phyloP scores from a whole-genome alignment of 2,797 vertebrate genomes.

The Eurystomus glaucurus region DNA sequence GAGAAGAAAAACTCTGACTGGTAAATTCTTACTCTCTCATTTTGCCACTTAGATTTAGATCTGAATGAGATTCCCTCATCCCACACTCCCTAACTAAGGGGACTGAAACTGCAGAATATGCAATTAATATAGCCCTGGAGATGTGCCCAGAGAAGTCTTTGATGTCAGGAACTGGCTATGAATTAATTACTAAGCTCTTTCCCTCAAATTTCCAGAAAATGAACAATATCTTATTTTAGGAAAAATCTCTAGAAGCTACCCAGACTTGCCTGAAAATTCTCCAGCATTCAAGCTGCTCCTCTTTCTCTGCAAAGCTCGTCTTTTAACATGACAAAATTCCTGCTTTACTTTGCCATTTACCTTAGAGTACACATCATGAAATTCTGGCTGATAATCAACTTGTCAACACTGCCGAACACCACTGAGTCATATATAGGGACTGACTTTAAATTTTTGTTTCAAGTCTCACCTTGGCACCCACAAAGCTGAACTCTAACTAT shows the following conservation, averaged over 20 bases:
- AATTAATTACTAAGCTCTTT: background rate
- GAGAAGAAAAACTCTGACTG: background rate
- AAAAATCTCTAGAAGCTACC: background rate
- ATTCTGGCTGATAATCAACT: background rate
- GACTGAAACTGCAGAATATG: background rate
- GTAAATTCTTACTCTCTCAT: background rate
- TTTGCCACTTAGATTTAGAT: background rate
- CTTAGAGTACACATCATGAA: background rate
- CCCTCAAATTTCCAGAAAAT: background rate
- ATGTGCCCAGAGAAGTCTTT: background rate
- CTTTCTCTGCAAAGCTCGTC: background rate
- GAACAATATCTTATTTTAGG: background rate
- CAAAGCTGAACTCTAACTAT: background rate
- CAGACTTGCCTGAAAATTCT: background rate
- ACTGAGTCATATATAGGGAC: accelerated
- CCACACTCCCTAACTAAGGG: background rate
- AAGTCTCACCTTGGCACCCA: background rate
- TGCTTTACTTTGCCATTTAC: background rate
- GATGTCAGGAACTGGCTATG: background rate
- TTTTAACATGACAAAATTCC: background rate
- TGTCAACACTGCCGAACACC: background rate
- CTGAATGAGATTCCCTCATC: background rate
- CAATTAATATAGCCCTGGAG: background rate
- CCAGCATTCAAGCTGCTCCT: background rate
- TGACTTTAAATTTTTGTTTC: background rate